A percentile compares a stretch with the other conserved stretches of the same genome.
Conservation (phyloP, 2,797 vertebrate genomes). For the Apogon talboti region DNA sequence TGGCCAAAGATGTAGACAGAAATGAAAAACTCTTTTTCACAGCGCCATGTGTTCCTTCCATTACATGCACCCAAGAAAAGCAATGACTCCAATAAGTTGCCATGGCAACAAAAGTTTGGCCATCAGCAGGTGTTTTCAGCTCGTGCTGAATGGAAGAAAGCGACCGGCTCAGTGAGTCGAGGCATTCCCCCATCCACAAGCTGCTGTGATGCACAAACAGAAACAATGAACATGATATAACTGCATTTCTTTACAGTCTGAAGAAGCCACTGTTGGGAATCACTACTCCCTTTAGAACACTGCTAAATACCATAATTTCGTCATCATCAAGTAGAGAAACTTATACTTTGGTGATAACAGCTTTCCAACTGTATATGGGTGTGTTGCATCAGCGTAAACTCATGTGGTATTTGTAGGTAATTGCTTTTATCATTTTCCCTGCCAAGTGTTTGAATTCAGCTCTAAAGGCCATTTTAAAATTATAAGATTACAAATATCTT, state of each 20-base stretch:
- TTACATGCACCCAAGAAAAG: slow-evolving; percentile 59
- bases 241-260: not conserved
- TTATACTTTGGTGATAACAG: not conserved
- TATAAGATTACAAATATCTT: not conserved
- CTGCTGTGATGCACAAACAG: not conserved
- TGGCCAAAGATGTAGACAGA: slow-evolving; percentile 45
- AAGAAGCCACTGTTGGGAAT: too few species aligned
- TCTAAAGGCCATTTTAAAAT: not conserved
- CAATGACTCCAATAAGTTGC: slow-evolving; percentile 62
- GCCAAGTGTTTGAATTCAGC: not conserved
- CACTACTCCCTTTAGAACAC: too few species aligned
- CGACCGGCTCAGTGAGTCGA: slow-evolving; percentile 14
- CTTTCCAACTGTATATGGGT: not conserved
- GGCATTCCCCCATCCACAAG: not conserved
- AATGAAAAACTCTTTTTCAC: slow-evolving; percentile 55
- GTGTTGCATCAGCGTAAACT: not conserved
- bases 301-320: too few species aligned
- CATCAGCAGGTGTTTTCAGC: slow-evolving; percentile 67
- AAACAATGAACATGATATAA: not conserved
- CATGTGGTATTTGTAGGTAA: not conserved
- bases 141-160: slow-evolving; percentile 12
- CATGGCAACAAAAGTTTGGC: slow-evolving; percentile 67
- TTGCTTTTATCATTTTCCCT: not conserved
- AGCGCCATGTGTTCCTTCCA: slow-evolving; percentile 38
- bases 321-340: too few species aligned